phyloP scores from a whole-genome alignment of 2,113 vertebrate species.

The Ivindomyrus marchei region DNA sequence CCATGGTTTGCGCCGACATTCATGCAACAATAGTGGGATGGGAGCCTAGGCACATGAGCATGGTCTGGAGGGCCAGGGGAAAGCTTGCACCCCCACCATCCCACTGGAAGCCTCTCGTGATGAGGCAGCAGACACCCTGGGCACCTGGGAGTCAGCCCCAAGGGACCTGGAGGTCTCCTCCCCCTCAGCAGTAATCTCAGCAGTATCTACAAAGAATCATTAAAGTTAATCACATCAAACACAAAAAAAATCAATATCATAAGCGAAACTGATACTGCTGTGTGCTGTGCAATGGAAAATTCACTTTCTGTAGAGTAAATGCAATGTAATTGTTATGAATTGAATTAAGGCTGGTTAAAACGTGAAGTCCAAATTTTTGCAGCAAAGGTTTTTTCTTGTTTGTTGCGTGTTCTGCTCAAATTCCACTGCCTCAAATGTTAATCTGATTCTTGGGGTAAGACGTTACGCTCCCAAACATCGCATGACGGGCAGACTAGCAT shows the following conservation, averaged over 20 bases:
- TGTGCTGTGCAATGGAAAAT: background rate
- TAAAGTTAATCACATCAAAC: background rate
- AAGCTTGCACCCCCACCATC: background rate
- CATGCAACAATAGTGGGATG: conserved; percentile 40
- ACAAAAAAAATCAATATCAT: background rate
- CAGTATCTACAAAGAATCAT: background rate
- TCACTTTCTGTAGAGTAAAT: conserved; percentile 1
- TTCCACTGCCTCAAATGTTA: conserved; percentile 6
- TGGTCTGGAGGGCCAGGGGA: conserved; percentile 24
- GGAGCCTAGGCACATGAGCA: conserved; percentile 29
- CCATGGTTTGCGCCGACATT: conserved; percentile 39
- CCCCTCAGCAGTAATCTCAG: background rate
- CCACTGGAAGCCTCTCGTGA: background rate
- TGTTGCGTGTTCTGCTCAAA: background rate
- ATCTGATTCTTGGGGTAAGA: background rate
- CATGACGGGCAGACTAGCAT: background rate
- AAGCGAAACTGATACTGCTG: background rate
- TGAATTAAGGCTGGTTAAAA: background rate
- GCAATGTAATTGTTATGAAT: background rate
- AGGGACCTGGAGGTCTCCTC: background rate
- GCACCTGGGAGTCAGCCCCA: background rate
- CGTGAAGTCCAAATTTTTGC: background rate
- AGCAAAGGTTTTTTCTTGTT: background rate
- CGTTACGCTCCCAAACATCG: background rate
- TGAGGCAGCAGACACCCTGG: background rate